A percentile compares a stretch with the other conserved stretches of the same genome.
Conservation (phyloP, 2,888 invertebrate species). For the Diploptera punctata region DNA sequence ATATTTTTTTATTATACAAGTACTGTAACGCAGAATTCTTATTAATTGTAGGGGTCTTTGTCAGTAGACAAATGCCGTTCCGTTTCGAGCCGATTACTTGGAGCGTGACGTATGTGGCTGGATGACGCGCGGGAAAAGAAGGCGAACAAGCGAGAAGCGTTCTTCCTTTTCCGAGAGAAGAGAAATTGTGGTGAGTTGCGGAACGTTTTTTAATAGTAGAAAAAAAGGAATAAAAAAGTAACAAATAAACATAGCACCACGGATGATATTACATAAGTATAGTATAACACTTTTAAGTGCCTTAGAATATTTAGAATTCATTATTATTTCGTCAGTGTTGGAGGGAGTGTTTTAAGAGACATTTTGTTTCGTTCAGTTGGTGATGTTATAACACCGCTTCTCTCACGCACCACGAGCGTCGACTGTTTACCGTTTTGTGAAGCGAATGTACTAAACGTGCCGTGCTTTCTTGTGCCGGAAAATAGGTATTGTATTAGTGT, state of each 20-base stretch:
- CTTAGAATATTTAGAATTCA: no score
- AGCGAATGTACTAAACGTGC: constrained; percentile 13
- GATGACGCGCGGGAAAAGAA: constrained; percentile 37
- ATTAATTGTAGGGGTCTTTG: constrained; percentile 6
- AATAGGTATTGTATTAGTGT: neutral
- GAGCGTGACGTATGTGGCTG: constrained; percentile 36
- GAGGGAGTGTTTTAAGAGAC: constrained; percentile 25
- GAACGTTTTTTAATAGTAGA: neutral
- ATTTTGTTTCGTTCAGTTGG: constrained; percentile 35
- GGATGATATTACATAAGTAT: no score
- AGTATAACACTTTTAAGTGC: no score
- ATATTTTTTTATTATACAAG: no score
- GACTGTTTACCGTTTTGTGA: constrained; percentile 34
- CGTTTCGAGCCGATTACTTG: constrained; percentile 32
- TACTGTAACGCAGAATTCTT: no score
- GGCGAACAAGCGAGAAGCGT: constrained; percentile 32
- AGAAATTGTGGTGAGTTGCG: constrained; percentile 29
- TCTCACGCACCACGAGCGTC: constrained; percentile 24
- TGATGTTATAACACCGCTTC: constrained; percentile 13
- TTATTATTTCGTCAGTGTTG: neutral
- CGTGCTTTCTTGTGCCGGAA: constrained; percentile 13
- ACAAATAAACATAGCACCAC: neutral
- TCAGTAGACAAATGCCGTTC: constrained; percentile 22
- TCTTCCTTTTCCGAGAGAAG: constrained; percentile 31
- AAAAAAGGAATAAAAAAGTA: constrained; percentile 1